Conservation (phyloP, 2,797 vertebrate species). For the Tolypeutes matacus region DNA sequence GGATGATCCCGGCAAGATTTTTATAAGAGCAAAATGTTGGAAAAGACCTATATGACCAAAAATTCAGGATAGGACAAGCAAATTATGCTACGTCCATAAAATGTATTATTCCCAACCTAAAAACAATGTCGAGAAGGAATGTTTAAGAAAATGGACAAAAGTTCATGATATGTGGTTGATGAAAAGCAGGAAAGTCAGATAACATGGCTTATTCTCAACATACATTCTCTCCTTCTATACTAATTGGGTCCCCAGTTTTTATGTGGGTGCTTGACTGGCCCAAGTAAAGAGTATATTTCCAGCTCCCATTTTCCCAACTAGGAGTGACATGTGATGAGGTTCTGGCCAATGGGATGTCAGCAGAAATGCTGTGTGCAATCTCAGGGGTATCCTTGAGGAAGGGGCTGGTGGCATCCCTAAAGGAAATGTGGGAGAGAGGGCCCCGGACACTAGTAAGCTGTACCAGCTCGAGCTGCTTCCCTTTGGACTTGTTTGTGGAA, state of each 20-base stretch:
- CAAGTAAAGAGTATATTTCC: conserved; percentile 15
- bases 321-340: not conserved
- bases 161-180: not conserved
- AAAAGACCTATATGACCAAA: not conserved
- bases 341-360: not conserved
- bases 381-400: not conserved
- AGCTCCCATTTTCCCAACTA: not conserved
- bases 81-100: not conserved
- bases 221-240: not conserved
- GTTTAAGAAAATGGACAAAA: conserved; percentile 9
- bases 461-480: not conserved
- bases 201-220: not conserved
- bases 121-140: conserved; percentile 27
- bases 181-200: not conserved
- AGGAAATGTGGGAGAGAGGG: not conserved
- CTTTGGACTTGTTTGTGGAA: not conserved
- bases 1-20: not conserved
- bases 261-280: not conserved
- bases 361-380: not conserved
- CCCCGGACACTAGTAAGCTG: not conserved
- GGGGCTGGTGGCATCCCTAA: not conserved
- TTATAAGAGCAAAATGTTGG: not conserved
- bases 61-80: not conserved
- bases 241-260: not conserved
- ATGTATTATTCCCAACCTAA: not conserved